Base-by-base conservation (phyloP, 2,888 invertebrate species). In the Nomada goodeniana region DNA sequence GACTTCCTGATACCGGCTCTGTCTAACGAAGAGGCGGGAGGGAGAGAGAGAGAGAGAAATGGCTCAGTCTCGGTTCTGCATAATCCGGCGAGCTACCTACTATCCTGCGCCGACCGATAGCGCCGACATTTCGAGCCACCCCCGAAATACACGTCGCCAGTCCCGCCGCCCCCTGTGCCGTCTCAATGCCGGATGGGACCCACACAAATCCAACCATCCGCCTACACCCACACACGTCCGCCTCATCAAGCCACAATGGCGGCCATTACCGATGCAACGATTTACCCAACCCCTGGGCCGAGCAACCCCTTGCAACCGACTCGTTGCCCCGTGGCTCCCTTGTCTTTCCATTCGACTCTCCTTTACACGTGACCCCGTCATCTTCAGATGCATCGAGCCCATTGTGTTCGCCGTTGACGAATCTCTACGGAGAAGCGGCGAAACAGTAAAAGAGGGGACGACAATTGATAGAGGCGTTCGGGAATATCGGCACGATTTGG, bases 201-300 rank as follows among this genome's bases (percentile, higher is more conserved):
- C 78, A 84, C 76, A 79, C 79, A 84, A 79, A 50, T 75, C 70
- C 75, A 74, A 65, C 55, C 69, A 55, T 29, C 53, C 71, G 78
- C 75, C 65, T 69, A 80, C 77, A 80, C 77, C 75, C 82, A 80
- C 84, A 79, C 79, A 80, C 77, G 77, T 50, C 65, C 79, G 67
- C 74, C 72, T 86, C 86, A 80, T 87, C 87, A 81, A 83, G 81
- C 87, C 86, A 91, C 91, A 91, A 91, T 91, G 90, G 90, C 91
- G 85, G 91, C 91, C 91, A 92, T 92, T 92, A 92, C 90, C 90
- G 91, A 91, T 89, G 90, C 91, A 90, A 91, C 90, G 90, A 92
- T 92, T 90, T 86, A 77, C 84, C 70, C 86, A 80, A 4, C 86
- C 80, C 76, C 59, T 13, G 75, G 75, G 47, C 76, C 68, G 57